Evolutionary conservation across 2,113 vertebrate species (phyloP), one percentile per base, ranked within the genome.

Genomic region (Caranx melampygus): DNA sequence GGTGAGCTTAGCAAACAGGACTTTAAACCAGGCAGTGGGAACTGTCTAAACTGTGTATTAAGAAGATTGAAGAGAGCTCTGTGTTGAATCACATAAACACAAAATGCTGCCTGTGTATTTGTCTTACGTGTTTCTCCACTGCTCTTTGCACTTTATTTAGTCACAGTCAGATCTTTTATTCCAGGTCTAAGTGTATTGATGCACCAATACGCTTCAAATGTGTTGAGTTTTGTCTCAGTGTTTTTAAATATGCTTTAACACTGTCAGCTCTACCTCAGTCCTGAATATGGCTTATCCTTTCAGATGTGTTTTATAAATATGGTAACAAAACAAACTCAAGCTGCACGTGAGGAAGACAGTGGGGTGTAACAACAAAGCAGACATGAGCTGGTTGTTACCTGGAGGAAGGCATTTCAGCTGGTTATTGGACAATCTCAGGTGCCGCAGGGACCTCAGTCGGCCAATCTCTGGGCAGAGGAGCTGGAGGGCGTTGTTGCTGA

Each of bases 401-500:
- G 89, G 81, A 35, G 93, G 98, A 71, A 99, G 94, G 65, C 93
- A 96, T 72, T 96, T 97, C 62, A 99, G 95, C 52, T 96, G 96
- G 94, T 99, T 99, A 84, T 97, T 97, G 18, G 97, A 96, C 87
- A 99, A 91, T 65, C 97, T 95, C 34, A 99, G 96, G 76, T 98
- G 98, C 47, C 97, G 96, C 63, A 99, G 80, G 21, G 97, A 97
- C 87, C 95, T 94, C 87, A 99, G 94, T n/a, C 95, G 95, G 72
- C 98, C 97, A 18, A 99, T 96, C 93, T 99, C 97, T 0, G 98
- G 97, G 88, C 98, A 99, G 70, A 99, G 94, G 1, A 98, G 89
- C 92, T 97, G 96, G 62, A 99, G 96, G 75, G 96, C 96, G 75
- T 99, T 99, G 90, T 97, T 96, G 89, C 98, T 99, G 68, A 99